These are phyloP conservation scores for Eufriesea mexicana DNA, from an alignment of 1,140 invertebrate species.

Conservation along the genomic window DNA sequence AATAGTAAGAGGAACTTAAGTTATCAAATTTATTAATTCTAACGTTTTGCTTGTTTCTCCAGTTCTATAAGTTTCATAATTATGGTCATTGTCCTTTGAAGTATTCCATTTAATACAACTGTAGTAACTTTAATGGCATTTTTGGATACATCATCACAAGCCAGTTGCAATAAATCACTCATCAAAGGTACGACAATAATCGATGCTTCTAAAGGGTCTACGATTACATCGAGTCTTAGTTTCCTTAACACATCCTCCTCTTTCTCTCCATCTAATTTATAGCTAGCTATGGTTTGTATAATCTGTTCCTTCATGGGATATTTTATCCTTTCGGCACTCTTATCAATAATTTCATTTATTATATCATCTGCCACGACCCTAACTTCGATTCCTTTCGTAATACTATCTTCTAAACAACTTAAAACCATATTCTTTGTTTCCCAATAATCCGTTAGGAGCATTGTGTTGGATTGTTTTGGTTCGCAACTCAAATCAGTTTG, in stretches of 20 bases:
- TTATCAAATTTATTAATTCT: neutral
- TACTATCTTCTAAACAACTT: constrained; percentile 41
- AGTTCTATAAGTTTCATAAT: constrained; percentile 35
- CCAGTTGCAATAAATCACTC: constrained; percentile 24
- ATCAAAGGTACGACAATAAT: constrained; percentile 42
- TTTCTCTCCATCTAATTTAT: constrained; percentile 13
- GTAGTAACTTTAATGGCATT: constrained; percentile 16
- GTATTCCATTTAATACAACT: constrained; percentile 5
- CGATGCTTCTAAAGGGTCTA: constrained; percentile 60
- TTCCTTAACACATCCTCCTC: constrained; percentile 63
- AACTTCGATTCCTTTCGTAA: constrained; percentile 41
- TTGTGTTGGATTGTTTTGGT: constrained; percentile 60
- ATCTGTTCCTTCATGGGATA: constrained; percentile 51
- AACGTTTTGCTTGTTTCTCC: constrained; percentile 32
- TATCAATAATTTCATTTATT: constrained; percentile 58
- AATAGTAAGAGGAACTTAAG: neutral
- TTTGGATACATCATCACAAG: constrained; percentile 8
- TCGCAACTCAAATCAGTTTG: constrained; percentile 65
- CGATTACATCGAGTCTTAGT: constrained; percentile 32
- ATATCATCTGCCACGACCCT: constrained; percentile 48
- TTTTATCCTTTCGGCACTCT: constrained; percentile 42
- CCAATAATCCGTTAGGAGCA: constrained; percentile 53
- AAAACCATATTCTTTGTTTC: constrained; percentile 45
- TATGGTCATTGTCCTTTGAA: constrained; percentile 24
- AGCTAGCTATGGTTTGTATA: constrained; percentile 58